These are phyloP conservation scores for Saccostrea cuccullata DNA, from an alignment of 1,140 invertebrate genomes.

Conservation along the genomic window DNA sequence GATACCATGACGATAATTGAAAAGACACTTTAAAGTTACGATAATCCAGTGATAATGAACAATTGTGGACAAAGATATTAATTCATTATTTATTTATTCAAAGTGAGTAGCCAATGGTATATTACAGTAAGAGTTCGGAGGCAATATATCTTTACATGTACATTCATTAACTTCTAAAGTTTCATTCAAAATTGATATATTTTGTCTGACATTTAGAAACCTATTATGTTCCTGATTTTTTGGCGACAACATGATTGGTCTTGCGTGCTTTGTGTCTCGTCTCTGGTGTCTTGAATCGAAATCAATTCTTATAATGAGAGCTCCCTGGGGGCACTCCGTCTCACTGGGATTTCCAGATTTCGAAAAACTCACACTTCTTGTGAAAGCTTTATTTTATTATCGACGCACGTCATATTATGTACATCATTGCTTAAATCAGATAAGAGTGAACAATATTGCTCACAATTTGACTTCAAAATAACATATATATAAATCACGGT, in stretches of 20 bases:
- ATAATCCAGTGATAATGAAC: no score
- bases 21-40: no score
- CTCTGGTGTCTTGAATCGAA: slow-evolving; percentile 9
- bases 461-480: no score
- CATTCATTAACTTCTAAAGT: neutral
- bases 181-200: neutral
- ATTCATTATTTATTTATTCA: no score
- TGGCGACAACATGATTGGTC: neutral
- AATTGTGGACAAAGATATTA: no score
- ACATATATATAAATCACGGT: no score
- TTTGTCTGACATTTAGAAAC: neutral
- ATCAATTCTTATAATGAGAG: slow-evolving; percentile 11
- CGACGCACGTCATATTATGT: neutral
- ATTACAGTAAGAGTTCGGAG: no score
- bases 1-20: no score
- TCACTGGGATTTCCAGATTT: slow-evolving; percentile 13
- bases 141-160: no score
- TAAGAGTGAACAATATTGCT: neutral
- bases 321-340: neutral
- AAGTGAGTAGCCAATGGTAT: no score
- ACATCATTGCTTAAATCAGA: neutral
- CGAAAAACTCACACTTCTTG: neutral
- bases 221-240: neutral
- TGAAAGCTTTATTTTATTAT: neutral
- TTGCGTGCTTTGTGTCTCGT: slow-evolving; percentile 7